Evolutionary conservation across 2,888 invertebrate genomes (phyloP).

Genomic region (Bembecia ichneumoniformis): DNA sequence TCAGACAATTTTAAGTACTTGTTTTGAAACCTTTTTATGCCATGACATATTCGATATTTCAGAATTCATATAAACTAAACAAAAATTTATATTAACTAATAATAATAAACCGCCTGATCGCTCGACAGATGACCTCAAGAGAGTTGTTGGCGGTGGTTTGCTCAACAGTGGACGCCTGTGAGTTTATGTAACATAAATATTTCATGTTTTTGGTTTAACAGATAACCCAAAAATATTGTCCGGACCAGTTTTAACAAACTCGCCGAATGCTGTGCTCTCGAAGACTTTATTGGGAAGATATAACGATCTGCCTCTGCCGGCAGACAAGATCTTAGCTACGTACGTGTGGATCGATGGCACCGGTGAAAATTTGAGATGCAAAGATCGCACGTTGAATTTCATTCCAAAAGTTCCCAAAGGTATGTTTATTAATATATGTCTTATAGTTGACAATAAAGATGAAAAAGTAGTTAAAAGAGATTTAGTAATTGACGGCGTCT

Average conservation of each 20-base stretch:
- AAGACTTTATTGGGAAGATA: slow-evolving; percentile 82
- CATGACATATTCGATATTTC: no score
- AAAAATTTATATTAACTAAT: no score
- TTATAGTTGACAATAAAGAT: slow-evolving; percentile 8
- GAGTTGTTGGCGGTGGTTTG: no score
- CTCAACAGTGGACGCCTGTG: no score
- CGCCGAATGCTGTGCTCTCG: slow-evolving; percentile 87
- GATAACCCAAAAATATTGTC: slow-evolving; percentile 66
- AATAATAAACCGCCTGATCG: no score
- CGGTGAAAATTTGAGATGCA: slow-evolving; percentile 88
- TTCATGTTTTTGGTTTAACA: slow-evolving; percentile 14
- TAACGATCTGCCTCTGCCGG: slow-evolving; percentile 83
- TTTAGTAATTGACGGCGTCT: no score
- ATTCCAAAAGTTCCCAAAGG: slow-evolving; percentile 83
- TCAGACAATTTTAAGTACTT: no score
- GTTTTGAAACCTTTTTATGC: no score
- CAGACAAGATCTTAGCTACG: slow-evolving; percentile 84
- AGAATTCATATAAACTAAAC: no score
- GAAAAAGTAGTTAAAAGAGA: slow-evolving; percentile 11
- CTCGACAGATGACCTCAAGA: no score
- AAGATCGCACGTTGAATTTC: slow-evolving; percentile 88
- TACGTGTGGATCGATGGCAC: slow-evolving; percentile 97
- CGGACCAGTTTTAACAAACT: slow-evolving; percentile 69
- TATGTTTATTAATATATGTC: slow-evolving; percentile 36
- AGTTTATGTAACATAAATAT: no score